A percentile compares a stretch with the other conserved stretches of the same genome.
These are phyloP conservation scores for Sarcoramphus papa DNA, from an alignment of 2,797 vertebrate genomes.

Conservation along the genomic window DNA sequence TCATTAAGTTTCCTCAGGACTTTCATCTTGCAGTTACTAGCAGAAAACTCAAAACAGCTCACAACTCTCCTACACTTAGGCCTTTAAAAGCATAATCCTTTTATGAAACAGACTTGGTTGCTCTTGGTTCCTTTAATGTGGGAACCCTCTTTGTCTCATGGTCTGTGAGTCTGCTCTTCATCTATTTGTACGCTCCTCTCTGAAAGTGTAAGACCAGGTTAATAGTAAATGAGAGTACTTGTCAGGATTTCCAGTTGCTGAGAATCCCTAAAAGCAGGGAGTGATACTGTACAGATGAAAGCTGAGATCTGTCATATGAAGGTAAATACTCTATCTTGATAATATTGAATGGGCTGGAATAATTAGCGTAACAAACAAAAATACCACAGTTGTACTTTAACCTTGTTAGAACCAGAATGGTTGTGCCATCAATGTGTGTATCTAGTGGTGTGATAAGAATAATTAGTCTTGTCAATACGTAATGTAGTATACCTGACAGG, in stretches of 20 bases:
- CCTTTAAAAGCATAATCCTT: neutral
- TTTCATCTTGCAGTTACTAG: neutral
- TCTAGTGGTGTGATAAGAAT: neutral
- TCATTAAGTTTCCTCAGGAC: neutral
- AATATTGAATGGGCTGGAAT: neutral
- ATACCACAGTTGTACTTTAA: neutral
- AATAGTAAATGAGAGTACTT: neutral
- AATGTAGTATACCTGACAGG: neutral
- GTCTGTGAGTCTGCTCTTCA: neutral
- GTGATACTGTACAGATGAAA: neutral
- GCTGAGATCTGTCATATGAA: neutral
- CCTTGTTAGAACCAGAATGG: neutral
- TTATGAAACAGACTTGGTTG: neutral
- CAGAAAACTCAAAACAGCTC: neutral
- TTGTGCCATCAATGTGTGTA: neutral
- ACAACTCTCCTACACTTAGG: neutral
- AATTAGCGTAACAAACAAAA: neutral
- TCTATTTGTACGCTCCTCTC: neutral
- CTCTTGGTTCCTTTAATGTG: neutral
- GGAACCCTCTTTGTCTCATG: neutral
- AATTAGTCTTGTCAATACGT: neutral
- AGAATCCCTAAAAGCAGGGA: neutral
- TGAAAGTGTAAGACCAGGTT: neutral
- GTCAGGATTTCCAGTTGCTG: neutral
- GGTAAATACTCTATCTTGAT: neutral